These are phyloP conservation scores for Grammomys surdaster DNA, from an alignment of 2,113 vertebrate genomes.

Conservation along the genomic window DNA sequence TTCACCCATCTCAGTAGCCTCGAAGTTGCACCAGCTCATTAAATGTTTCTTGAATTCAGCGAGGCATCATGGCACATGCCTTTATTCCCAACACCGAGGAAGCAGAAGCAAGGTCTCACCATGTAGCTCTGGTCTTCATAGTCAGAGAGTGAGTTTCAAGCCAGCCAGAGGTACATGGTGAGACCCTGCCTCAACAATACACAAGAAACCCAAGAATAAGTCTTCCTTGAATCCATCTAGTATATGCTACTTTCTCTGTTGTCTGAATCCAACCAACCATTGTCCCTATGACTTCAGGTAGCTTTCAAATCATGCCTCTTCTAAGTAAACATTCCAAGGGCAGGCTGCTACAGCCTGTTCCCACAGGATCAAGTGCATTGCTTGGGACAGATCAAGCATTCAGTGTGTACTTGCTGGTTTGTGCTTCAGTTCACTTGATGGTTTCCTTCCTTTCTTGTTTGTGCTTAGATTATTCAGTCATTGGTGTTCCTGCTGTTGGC, in stretches of 20 bases:
- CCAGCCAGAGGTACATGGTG: neutral
- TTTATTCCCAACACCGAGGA: neutral
- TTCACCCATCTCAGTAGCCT: neutral
- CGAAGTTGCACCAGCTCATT: neutral
- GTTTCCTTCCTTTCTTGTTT: neutral
- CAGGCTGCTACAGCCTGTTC: neutral
- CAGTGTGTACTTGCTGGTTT: constrained; percentile 1
- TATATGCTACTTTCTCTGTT: constrained; percentile 10
- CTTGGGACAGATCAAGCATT: constrained; percentile 10
- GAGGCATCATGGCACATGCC: neutral
- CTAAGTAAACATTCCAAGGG: constrained; percentile 33
- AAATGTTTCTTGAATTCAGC: neutral
- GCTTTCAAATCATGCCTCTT: constrained; percentile 22
- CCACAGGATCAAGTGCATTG: neutral
- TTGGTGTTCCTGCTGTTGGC: constrained; percentile 94
- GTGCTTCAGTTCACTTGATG: constrained; percentile 46
- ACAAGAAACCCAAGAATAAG: neutral
- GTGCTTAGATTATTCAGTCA: constrained; percentile 93
- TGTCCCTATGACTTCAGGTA: constrained; percentile 17
- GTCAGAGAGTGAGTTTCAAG: neutral
- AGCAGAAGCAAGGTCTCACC: neutral
- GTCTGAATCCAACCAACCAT: constrained; percentile 32
- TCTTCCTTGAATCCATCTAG: constrained; percentile 16
- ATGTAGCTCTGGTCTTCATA: neutral
- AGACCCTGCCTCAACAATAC: neutral